Base-by-base conservation (phyloP, 2,888 invertebrate genomes). In the Muschampia plurimacula region DNA sequence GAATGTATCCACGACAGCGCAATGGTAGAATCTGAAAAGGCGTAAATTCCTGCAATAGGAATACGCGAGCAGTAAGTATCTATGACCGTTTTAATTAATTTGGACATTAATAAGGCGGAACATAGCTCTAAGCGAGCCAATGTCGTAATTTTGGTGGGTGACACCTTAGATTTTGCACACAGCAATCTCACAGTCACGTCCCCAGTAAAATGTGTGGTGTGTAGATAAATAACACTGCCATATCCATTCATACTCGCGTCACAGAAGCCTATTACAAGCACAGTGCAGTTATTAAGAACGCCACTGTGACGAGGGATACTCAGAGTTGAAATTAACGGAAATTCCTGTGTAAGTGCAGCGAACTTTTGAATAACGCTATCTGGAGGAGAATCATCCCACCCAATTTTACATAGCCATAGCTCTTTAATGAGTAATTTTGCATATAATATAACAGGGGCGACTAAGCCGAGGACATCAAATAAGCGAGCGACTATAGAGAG, bases 381-480 rank as follows among this genome's bases (percentile, higher is more conserved):
- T 52, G 52, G 52, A 52, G 52, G 52, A 52, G 52, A 8, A 52
- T 52, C 52, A 52, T 52, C 52, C 52, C 52, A 52, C 52, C 52
- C 52, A 52, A 15, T 15, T 8, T 52, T 52, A 52, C 52, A 52
- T 52, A 52, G 15, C 52, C 52, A 52, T 52, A 52, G 15, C 52
- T 52, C 52, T 15, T 52, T 52, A 52, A 52, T 52, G 8, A 52
- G 52, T 15, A 52, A 15, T 52, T 52, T 52, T 2, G 52, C 52
- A 15, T 15, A 52, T 52, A 52, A 52, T 1, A 52, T 52, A 8
- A 52, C 52, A 15, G 52, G 52, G 8, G 52, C 52, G 6, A 52
- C 15, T 15, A 52, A 52, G 2, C 52, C 52, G 15, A 52, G 52
- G 15, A 52, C 52, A 52, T 52, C 52, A 52, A 52, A 52, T 52